Evolutionary conservation across 2,113 vertebrate species (phyloP).

Genomic region (Nycticorax nycticorax): DNA sequence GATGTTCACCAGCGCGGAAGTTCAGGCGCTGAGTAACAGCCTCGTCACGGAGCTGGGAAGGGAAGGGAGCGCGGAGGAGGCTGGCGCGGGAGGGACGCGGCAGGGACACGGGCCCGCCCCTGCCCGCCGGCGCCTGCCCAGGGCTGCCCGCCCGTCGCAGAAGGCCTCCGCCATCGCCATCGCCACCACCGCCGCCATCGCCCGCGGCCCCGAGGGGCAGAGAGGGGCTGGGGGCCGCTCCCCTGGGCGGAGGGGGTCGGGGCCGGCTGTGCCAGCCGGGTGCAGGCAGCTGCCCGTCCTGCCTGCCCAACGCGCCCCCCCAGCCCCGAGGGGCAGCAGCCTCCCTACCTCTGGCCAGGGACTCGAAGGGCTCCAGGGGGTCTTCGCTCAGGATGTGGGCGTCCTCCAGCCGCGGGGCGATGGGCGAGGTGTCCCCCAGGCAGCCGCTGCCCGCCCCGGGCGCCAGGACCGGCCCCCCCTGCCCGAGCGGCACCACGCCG

Average conservation of each 20-base stretch:
- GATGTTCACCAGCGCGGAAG: constrained; percentile 27
- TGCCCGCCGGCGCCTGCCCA: background rate
- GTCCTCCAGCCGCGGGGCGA: constrained; percentile 71
- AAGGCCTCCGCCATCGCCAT: background rate
- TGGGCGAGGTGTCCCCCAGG: constrained; percentile 69
- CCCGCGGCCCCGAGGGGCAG: background rate
- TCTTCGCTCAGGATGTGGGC: constrained; percentile 69
- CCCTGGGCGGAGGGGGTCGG: background rate
- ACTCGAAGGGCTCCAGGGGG: constrained; percentile 76
- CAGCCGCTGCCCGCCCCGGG: constrained; percentile 57
- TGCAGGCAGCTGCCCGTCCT: background rate
- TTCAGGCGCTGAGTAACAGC: constrained; percentile 23
- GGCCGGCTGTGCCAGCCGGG: background rate
- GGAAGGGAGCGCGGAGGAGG: background rate
- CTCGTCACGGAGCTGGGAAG: constrained; percentile 38
- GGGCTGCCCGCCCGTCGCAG: background rate
- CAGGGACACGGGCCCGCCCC: background rate
- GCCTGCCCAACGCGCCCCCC: rapidly evolving
- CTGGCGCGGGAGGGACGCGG: background rate
- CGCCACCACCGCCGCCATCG: background rate
- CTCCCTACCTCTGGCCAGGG: constrained; percentile 69
- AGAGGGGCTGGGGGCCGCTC: too few species aligned
- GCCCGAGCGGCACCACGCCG: constrained; percentile 56
- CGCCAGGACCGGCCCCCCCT: constrained; percentile 64
- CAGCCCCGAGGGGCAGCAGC: background rate